Percentiles rank a stretch among this genome's conserved stretches.
These are phyloP conservation scores for Heliconius sara DNA, from an alignment of 2,888 invertebrate genomes.

Conservation along the genomic window DNA sequence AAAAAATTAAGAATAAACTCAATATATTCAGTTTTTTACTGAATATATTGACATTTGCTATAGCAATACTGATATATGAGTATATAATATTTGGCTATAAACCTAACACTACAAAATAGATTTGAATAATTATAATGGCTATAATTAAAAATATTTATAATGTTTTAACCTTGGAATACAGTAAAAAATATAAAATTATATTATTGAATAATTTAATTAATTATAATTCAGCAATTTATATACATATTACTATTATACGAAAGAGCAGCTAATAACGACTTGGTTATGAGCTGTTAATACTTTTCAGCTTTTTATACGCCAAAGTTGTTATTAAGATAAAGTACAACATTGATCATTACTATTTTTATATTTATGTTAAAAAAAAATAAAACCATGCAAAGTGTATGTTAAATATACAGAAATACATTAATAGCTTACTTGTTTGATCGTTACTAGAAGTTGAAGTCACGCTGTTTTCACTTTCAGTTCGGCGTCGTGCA, in stretches of 20 bases:
- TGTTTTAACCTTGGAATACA: background rate
- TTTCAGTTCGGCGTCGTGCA: constrained; percentile 70
- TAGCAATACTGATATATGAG: background rate
- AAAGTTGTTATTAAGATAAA: constrained; percentile 7
- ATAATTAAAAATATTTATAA: background rate
- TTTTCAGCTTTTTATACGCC: background rate
- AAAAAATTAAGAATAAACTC: too few relatives aligned
- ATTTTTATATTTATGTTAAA: constrained; percentile 11
- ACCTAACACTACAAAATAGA: background rate
- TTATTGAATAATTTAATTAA: background rate
- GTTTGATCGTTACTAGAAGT: constrained; percentile 64
- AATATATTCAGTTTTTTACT: too few relatives aligned
- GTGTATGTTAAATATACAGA: constrained; percentile 14
- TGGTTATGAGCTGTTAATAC: background rate
- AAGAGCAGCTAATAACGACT: background rate
- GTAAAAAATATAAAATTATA: background rate
- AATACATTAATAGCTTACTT: constrained; percentile 61
- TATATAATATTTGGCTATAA: background rate
- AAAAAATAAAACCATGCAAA: background rate
- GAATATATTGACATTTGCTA: too few relatives aligned
- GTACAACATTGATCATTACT: background rate
- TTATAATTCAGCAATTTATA: background rate
- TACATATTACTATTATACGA: background rate
- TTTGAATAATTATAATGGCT: background rate
- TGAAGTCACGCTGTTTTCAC: constrained; percentile 75